A percentile compares a stretch with the other conserved stretches of the same genome.
phyloP scores from a whole-genome alignment of 2,797 vertebrate genomes.

The Ciconia nigra region DNA sequence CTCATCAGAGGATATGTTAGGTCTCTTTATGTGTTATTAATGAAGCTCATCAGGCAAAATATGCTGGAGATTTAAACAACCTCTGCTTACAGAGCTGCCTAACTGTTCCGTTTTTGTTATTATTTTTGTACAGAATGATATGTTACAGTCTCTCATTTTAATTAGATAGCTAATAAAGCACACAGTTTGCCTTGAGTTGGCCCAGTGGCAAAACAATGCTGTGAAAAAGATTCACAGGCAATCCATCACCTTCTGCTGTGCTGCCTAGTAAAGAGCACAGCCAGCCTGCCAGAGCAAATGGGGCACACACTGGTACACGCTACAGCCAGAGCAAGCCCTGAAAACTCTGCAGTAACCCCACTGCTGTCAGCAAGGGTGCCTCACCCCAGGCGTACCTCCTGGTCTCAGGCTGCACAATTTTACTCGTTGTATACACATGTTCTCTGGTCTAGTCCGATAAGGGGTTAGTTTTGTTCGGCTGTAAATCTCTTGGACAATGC shows the following conservation, averaged over 20 bases:
- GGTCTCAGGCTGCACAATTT: neutral
- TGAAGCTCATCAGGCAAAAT: neutral
- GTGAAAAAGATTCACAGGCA: neutral
- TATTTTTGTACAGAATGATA: neutral
- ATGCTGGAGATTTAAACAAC: neutral
- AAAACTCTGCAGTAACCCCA: neutral
- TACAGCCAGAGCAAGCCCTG: neutral
- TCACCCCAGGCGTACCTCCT: neutral
- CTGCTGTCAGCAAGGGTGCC: neutral
- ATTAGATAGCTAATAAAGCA: neutral
- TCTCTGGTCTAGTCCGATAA: neutral
- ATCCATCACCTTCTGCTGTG: neutral
- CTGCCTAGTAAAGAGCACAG: neutral
- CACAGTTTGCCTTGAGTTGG: neutral
- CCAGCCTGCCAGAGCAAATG: neutral
- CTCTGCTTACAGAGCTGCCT: neutral
- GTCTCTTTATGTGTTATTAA: neutral
- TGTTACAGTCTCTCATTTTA: neutral
- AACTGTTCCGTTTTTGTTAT: neutral
- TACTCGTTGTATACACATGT: fast-evolving
- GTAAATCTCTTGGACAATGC: neutral
- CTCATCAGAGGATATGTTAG: neutral
- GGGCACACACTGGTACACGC: fast-evolving
- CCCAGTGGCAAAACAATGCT: neutral
- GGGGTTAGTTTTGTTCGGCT: neutral